Evolutionary conservation across 2,888 invertebrate species (phyloP).

Genomic region (Drosophila aldrichi): DNA sequence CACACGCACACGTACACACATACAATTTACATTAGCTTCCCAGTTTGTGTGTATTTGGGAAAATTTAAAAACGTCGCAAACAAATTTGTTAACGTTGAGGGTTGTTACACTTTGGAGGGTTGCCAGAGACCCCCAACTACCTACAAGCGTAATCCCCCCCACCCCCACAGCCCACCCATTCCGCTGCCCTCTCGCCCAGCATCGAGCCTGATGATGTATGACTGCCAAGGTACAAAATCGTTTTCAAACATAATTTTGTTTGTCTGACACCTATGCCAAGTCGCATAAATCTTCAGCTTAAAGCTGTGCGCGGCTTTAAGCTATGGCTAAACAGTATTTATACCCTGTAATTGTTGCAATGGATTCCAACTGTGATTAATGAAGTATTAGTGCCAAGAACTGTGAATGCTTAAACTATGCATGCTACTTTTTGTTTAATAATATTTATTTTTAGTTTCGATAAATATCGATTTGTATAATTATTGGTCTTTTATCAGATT

Average conservation of each 20-base stretch:
- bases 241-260: constrained; percentile 77
- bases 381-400: background rate
- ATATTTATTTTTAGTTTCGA: background rate
- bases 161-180: background rate
- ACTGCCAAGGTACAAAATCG: constrained; percentile 77
- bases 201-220: constrained; percentile 69
- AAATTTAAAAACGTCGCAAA: constrained; percentile 81
- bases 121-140: background rate
- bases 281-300: constrained; percentile 69
- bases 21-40: constrained; percentile 72
- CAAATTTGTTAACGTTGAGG: constrained; percentile 78
- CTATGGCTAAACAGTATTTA: constrained; percentile 5
- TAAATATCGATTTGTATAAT: background rate
- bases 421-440: no score
- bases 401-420: no score
- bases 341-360: constrained; percentile 5
- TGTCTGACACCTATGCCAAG: constrained; percentile 69
- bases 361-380: background rate
- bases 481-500: background rate
- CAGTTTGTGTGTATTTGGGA: constrained; percentile 47
- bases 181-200: background rate
- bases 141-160: constrained; percentile 1
- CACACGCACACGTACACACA: constrained; percentile 27
- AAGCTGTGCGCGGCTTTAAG: constrained; percentile 50
- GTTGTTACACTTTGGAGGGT: constrained; percentile 51